Conservation (phyloP, 2,113 vertebrate species). For the Tenebrosternarchus preto region DNA sequence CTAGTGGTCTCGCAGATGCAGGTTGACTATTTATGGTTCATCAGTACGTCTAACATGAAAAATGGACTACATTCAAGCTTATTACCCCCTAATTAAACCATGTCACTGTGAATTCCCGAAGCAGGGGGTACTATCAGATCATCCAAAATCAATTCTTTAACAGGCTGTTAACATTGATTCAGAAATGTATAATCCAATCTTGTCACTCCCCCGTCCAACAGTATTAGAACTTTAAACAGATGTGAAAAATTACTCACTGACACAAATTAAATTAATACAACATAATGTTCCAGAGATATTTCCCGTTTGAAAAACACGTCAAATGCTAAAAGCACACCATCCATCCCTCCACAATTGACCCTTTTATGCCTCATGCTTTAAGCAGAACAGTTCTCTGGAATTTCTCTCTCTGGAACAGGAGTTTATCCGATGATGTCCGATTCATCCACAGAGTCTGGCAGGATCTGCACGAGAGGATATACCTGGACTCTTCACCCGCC, state of each 20-base stretch:
- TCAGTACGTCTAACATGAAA: neutral
- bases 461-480: neutral
- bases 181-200: too few relatives aligned
- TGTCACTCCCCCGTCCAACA: too few relatives aligned
- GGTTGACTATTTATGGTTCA: neutral
- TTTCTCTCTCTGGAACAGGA: neutral
- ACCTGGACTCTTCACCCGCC: neutral
- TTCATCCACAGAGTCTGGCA: neutral
- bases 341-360: neutral
- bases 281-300: neutral
- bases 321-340: neutral
- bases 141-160: too few relatives aligned
- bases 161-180: too few relatives aligned
- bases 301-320: neutral
- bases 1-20: neutral
- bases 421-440: neutral
- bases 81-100: too few relatives aligned
- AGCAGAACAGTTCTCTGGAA: neutral
- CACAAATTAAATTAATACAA: neutral
- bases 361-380: neutral
- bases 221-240: too few relatives aligned
- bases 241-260: too few relatives aligned
- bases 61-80: too few relatives aligned
- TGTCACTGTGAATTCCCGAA: too few relatives aligned
- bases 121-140: too few relatives aligned